Conservation (phyloP, 2,113 vertebrate species). For the Electrona antarctica region DNA sequence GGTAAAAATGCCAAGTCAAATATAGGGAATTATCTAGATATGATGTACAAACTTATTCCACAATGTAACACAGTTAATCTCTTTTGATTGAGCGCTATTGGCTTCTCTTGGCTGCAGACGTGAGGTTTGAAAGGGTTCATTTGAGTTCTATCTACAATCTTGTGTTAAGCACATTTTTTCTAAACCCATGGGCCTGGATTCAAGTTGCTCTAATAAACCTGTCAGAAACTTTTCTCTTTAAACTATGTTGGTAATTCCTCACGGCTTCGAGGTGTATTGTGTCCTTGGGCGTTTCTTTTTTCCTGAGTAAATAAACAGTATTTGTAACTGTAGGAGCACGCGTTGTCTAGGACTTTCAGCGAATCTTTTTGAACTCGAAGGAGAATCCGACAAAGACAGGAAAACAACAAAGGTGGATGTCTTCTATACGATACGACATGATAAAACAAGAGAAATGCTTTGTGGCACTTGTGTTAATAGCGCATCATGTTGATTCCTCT, state of each 20-base stretch:
- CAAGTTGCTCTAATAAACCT: slow-evolving; percentile 53
- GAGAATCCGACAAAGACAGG: background rate
- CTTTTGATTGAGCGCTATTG: slow-evolving; percentile 38
- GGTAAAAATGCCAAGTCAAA: slow-evolving; percentile 53
- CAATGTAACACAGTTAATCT: slow-evolving; percentile 16
- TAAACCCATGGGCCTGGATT: slow-evolving; percentile 33
- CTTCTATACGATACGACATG: background rate
- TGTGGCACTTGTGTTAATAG: background rate
- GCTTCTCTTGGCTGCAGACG: slow-evolving; percentile 36
- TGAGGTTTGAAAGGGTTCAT: slow-evolving; percentile 39
- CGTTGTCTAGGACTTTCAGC: slow-evolving; percentile 23
- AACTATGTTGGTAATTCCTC: slow-evolving; percentile 49
- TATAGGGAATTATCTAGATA: slow-evolving; percentile 61
- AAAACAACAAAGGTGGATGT: background rate
- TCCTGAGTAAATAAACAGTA: slow-evolving; percentile 1
- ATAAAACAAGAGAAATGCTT: slow-evolving; percentile 13
- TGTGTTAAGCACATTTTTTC: slow-evolving; percentile 43
- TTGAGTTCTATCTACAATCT: slow-evolving; percentile 44
- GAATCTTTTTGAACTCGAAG: slow-evolving; percentile 18
- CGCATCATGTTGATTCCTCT: too few relatives aligned
- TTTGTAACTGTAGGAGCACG: slow-evolving; percentile 40
- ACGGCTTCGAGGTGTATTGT: slow-evolving; percentile 16
- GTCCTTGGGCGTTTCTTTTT: slow-evolving; percentile 45
- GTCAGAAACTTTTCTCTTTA: slow-evolving; percentile 59
- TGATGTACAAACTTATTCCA: slow-evolving; percentile 65